These are phyloP conservation scores for Sacculina carcini DNA, from an alignment of 2,888 invertebrate species.

Conservation along the genomic window DNA sequence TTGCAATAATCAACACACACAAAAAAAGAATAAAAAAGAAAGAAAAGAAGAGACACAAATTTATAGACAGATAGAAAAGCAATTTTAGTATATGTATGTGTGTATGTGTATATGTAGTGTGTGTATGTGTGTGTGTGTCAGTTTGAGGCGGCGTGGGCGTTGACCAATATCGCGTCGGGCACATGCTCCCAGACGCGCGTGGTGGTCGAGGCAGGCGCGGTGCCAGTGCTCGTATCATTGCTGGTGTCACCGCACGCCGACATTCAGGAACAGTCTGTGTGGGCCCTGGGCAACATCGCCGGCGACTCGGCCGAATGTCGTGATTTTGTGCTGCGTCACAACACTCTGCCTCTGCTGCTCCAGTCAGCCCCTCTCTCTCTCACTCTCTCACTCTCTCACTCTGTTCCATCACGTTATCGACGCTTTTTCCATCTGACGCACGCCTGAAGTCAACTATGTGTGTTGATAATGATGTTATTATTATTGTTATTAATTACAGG, in stretches of 20 bases:
- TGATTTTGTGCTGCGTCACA: slow-evolving; percentile 57
- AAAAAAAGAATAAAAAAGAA: too few species aligned
- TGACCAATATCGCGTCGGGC: slow-evolving; percentile 92
- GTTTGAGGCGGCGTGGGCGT: slow-evolving; percentile 90
- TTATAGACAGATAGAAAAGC: too few species aligned
- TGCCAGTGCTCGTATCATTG: slow-evolving; percentile 49
- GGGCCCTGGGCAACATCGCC: slow-evolving; percentile 94
- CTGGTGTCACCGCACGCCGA: slow-evolving; percentile 36
- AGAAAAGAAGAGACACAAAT: too few species aligned
- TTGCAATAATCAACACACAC: too few species aligned
- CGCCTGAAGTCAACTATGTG: too few species aligned
- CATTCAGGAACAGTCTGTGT: slow-evolving; percentile 75
- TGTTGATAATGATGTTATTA: too few species aligned
- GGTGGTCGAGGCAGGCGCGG: slow-evolving; percentile 60
- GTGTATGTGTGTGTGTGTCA: slow-evolving; percentile 34
- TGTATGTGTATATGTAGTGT: too few species aligned
- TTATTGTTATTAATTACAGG: too few species aligned
- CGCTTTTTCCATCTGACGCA: background rate
- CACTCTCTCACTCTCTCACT: background rate
- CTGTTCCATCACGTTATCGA: background rate
- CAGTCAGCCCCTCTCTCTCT: slow-evolving; percentile 34
- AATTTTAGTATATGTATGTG: too few species aligned
- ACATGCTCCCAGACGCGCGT: slow-evolving; percentile 66
- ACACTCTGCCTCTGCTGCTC: slow-evolving; percentile 48
- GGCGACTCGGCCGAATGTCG: slow-evolving; percentile 32